These are phyloP conservation scores for Cynaeus angustus DNA, from an alignment of 2,888 invertebrate genomes.

Conservation along the genomic window DNA sequence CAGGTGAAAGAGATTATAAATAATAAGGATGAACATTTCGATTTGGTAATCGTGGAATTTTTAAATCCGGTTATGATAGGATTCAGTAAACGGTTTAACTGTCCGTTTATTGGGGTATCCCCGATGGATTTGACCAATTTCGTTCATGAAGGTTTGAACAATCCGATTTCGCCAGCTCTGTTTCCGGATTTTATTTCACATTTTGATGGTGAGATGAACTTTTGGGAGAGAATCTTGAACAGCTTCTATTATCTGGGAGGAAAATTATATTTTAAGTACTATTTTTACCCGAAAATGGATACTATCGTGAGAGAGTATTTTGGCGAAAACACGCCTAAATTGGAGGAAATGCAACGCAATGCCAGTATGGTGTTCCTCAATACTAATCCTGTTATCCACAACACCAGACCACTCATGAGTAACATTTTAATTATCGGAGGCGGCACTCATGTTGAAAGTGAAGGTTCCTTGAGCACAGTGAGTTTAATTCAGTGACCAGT, in stretches of 20 bases:
- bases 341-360: conserved; percentile 57
- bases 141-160: conserved; percentile 59
- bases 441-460: conserved; percentile 69
- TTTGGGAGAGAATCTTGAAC: conserved; percentile 54
- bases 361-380: conserved; percentile 70
- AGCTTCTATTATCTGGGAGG: conserved; percentile 24
- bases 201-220: conserved; percentile 53
- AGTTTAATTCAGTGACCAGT: conserved; percentile 33
- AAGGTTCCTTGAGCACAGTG: conserved; percentile 69
- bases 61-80: conserved; percentile 53
- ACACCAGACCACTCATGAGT: conserved; percentile 68
- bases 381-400: conserved; percentile 67
- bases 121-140: conserved; percentile 56
- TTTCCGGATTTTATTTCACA: conserved; percentile 58
- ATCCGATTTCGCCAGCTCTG: conserved; percentile 60
- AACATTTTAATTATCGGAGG: conserved; percentile 68
- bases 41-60: conserved; percentile 59
- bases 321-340: conserved; percentile 50
- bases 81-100: conserved; percentile 57
- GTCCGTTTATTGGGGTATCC: conserved; percentile 57
- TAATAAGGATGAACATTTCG: conserved; percentile 55
- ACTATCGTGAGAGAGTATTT: conserved; percentile 54
- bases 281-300: conserved; percentile 45
- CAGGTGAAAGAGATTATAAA: conserved; percentile 55
- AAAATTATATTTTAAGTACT: conserved; percentile 28